Conservation (phyloP, 2,113 vertebrate species). For the Callocephalon fimbriatum region DNA sequence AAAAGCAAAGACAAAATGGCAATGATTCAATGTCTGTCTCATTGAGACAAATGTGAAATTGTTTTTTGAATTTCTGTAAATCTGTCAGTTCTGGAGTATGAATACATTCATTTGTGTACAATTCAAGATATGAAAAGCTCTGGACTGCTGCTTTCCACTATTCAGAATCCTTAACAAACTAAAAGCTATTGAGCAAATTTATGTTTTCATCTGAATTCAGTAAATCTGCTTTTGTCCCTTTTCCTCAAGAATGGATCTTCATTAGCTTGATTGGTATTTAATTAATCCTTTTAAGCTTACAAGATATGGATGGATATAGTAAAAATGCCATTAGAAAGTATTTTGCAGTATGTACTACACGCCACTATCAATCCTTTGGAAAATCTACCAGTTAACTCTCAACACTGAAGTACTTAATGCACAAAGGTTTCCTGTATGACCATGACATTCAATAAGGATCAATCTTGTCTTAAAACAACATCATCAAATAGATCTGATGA, state of each 20-base stretch:
- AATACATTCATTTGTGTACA: not conserved
- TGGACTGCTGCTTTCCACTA: not conserved
- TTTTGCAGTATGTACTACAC: not conserved
- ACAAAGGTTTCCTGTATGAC: not conserved
- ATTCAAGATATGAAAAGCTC: not conserved
- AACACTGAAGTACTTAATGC: not conserved
- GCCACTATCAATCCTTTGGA: not conserved
- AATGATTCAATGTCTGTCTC: not conserved
- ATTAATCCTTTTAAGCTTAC: not conserved
- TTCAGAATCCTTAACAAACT: not conserved
- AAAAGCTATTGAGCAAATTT: not conserved
- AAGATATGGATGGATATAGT: not conserved
- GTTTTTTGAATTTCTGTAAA: not conserved
- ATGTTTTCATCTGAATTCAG: not conserved
- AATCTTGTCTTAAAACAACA: not conserved
- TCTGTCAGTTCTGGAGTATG: not conserved
- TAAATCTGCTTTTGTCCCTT: not conserved
- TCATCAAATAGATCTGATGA: not conserved
- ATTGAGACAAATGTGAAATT: not conserved
- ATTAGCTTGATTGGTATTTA: not conserved
- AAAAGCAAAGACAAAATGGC: not conserved
- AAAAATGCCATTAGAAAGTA: not conserved
- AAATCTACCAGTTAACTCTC: not conserved
- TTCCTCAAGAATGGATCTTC: not conserved
- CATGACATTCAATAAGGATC: not conserved